Evolutionary conservation across 1,140 invertebrate genomes (phyloP), one percentile per base, ranked within the genome.

Genomic region (Arion vulgaris): DNA sequence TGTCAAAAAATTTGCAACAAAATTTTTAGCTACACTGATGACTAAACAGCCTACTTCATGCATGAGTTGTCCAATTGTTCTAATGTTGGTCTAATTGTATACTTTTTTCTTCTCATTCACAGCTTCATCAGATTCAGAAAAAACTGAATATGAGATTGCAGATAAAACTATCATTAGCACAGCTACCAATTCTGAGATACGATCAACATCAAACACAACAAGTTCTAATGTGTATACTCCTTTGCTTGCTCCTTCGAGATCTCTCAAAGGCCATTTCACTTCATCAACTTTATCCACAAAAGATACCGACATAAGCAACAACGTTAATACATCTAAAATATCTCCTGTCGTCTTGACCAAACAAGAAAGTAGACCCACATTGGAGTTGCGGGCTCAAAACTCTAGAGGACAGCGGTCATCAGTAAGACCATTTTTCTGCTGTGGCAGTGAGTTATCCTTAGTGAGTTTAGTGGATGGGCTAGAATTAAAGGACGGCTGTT

Each of bases 391-490:
- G 32, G 2, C 39, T 2, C n/a, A 83, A 49, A 69, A 85, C 87
- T 39, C 79, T 85, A 53, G 81, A 62, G 71, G 88, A 36, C 88
- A 89, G 71, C 84, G 89, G 2, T 91, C 90, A 51, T 81, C 88
- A 32, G 88, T 91, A 0, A 81, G 90, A 57, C 90, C 90, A 72
- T 91, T 91, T 77, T 89, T 91, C 85, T 91, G 90, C 77, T 91
- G 90, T 87, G 90, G 90, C 7, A 90, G 89, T 80, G 89, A 91
- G 79, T 41, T 91, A 0, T 91, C 90, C 32, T 84, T 91, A 0
- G 88, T 89, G 72, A 90, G 89, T 68, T 74, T 87, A 34, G 84
- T 85, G 13, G 86, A 87, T 73, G 76, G 73, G 15, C 51, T 84
- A 23, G 84, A 87, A 19, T 19, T 85, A 34, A 84, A 77, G 36